phyloP scores from a whole-genome alignment of 2,113 vertebrate genomes.

The Gopherus flavomarginatus region DNA sequence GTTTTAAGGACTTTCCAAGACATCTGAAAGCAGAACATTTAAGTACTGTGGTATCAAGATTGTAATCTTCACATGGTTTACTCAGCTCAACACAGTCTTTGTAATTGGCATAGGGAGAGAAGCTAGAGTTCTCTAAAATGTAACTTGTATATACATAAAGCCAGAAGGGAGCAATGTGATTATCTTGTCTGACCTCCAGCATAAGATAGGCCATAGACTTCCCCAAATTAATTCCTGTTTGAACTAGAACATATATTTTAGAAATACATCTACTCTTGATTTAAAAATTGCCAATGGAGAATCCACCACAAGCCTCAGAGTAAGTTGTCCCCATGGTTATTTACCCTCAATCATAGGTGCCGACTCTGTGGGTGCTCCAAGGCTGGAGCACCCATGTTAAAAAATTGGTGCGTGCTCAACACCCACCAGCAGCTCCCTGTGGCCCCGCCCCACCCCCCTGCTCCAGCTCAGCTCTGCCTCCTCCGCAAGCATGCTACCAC shows the following conservation, averaged over 20 bases:
- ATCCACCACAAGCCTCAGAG: not conserved
- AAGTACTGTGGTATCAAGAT: slow-evolving; percentile 42
- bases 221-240: not conserved
- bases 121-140: not conserved
- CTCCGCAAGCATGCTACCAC: no score
- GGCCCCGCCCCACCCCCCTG: no score
- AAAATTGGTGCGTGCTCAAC: no score
- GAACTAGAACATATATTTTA: not conserved
- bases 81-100: slow-evolving; percentile 40
- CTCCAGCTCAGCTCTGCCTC: no score
- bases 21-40: slow-evolving; percentile 62
- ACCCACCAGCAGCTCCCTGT: no score
- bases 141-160: not conserved
- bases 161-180: slow-evolving; percentile 4
- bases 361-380: no score
- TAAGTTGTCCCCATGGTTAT: not conserved
- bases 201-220: not conserved
- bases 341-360: not conserved
- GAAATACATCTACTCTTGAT: not conserved
- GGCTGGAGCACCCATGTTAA: no score
- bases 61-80: slow-evolving; percentile 33
- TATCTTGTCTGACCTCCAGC: not conserved
- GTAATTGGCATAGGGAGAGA: slow-evolving; percentile 18
- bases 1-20: slow-evolving; percentile 77
- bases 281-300: not conserved